Conservation (phyloP, 1,140 invertebrate genomes). For the Pogonus chalceus region DNA sequence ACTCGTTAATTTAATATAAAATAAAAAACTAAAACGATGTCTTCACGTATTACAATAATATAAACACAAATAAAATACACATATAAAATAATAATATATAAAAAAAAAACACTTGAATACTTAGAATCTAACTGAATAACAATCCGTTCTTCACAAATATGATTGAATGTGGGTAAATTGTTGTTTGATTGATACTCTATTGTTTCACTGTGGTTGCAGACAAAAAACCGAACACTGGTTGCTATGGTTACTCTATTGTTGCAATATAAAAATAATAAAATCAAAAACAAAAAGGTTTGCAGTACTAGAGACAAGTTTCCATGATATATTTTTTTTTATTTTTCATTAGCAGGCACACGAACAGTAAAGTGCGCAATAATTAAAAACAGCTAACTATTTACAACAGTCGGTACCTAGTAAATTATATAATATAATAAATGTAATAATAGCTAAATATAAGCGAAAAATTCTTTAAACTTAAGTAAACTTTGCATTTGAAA, state of each 20-base stretch:
- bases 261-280: slow-evolving; percentile 11
- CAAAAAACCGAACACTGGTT: slow-evolving; percentile 26
- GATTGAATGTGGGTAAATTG: slow-evolving; percentile 33
- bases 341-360: slow-evolving; percentile 27
- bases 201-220: background rate
- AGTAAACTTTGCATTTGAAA: slow-evolving; percentile 23
- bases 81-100: background rate
- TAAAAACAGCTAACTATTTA: slow-evolving; percentile 29
- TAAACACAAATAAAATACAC: background rate
- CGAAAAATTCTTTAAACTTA: slow-evolving; percentile 25
- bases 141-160: slow-evolving; percentile 27
- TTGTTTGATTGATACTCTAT: slow-evolving; percentile 14
- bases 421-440: background rate
- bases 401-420: slow-evolving; percentile 17
- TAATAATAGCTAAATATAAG: slow-evolving; percentile 17
- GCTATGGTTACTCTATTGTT: slow-evolving; percentile 25
- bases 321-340: slow-evolving; percentile 13
- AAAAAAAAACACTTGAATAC: slow-evolving; percentile 2
- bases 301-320: slow-evolving; percentile 17
- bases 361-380: slow-evolving; percentile 26
- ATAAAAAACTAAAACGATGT: too few relatives aligned
- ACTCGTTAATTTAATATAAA: too few relatives aligned
- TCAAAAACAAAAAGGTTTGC: slow-evolving; percentile 19
- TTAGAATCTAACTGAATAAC: slow-evolving; percentile 1
- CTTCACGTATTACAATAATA: background rate